Conservation (phyloP, 2,888 invertebrate genomes). For the Eretmocerus hayati region DNA sequence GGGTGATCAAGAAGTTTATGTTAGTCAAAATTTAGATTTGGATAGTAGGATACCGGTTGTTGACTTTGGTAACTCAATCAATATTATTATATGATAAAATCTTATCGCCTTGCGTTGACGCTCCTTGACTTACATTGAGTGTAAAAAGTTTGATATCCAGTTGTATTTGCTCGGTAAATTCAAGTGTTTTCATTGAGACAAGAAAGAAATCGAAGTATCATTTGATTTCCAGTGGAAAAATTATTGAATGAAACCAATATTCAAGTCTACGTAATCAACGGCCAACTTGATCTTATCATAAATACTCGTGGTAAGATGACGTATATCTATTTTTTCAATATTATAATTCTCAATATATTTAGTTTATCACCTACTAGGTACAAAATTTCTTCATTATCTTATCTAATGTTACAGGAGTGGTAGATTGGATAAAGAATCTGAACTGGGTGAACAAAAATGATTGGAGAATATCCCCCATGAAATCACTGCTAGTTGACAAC, state of each 20-base stretch:
- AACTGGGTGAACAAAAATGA: slow-evolving; percentile 56
- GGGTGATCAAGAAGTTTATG: background rate
- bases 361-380: background rate
- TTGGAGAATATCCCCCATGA: slow-evolving; percentile 54
- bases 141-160: too few relatives aligned
- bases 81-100: background rate
- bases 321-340: background rate
- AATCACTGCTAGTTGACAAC: slow-evolving; percentile 55
- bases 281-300: slow-evolving; percentile 78
- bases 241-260: slow-evolving; percentile 63
- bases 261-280: slow-evolving; percentile 65
- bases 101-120: too few relatives aligned
- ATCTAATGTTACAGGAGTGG: slow-evolving; percentile 43
- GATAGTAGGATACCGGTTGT: slow-evolving; percentile 7
- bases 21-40: background rate
- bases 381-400: background rate
- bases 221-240: slow-evolving; percentile 51
- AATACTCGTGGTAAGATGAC: slow-evolving; percentile 64
- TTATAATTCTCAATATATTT: background rate
- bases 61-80: background rate
- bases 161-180: too few relatives aligned
- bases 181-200: too few relatives aligned
- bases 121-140: too few relatives aligned
- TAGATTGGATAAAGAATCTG: slow-evolving; percentile 68
- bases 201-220: too few relatives aligned